Base-by-base conservation (phyloP, 2,113 vertebrate species). In the Microcebus ravelobensis region DNA sequence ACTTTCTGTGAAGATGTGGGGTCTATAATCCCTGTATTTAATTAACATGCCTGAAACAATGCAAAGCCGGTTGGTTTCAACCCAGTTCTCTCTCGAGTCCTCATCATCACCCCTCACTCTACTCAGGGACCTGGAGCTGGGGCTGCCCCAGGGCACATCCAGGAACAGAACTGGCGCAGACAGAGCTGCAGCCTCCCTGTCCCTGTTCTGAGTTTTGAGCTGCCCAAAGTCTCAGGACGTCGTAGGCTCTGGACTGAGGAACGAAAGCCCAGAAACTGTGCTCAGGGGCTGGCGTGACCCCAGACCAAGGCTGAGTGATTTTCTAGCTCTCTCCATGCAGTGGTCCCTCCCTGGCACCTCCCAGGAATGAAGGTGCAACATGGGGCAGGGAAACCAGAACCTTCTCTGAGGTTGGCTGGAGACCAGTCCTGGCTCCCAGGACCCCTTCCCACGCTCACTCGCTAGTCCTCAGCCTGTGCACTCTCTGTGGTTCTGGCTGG, bases 21-120 rank as follows among this genome's bases (percentile, higher is more conserved):
- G 14, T 91, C 34, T 61, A 79, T 91, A 93, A 96, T 29, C 70
- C 67, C 39, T 8, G 0, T 4, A 5, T 76, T 73, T 94, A 83
- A 86, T 91, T 96, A 96, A 92, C 42, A 84, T 31, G 59, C 82
- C 86, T 42, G 91, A 88, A 95, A 52, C 2, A 71, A 36, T 20
- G 80, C 48, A 65, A 76, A 85, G 70, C 70, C 6, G 0, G 81
- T 92, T 23, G 0, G n/a, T 85, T 85, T 92, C 82, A 50, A 34
- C 67, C 55, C 94, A 57, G 34, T 31, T 87, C 61, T 14, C 42
- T 23, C 85, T 42, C 0, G 4, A 90, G 91, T 67, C 57, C 82
- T 27, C 15, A 4, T 27, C 15, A 4, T 2, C 61, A 55, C 20
- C 3, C n/a, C 29, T 52, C 81, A 52, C 27, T 59, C 93, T 67